Base-by-base conservation (phyloP, 1,140 invertebrate genomes). In the Dryas iulia region DNA sequence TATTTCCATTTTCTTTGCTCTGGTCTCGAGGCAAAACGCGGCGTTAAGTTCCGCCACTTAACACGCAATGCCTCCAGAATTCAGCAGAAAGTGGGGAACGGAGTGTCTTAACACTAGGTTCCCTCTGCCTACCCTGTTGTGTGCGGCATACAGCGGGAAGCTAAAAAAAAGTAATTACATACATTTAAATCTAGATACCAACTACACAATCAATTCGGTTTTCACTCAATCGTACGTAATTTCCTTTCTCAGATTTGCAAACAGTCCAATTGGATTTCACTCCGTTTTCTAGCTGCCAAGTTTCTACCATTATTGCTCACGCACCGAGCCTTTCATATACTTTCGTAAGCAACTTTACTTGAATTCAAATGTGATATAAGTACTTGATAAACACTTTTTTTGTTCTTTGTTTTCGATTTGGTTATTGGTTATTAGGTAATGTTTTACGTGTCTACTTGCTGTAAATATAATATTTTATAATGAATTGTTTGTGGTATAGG, bases 271-370 rank as follows among this genome's bases (percentile, higher is more conserved):
- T 14, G 33, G 59, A 66, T 66, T 66, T 59, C 64, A 66, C 64
- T 59, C 30, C 35, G 54, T 66, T 59, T n/a, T 59, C 35, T 47
- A 28, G 28, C 35, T 66, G 64, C 31, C 56, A 66, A 66, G 57
- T 66, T 66, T 66, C 59, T 26, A 35, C 67, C 24, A 66, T 57
- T 67, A 66, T 62, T 59, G 69, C 59, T 63, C 31, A 58, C 62
- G 62, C 68, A 59, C 52, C 33, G 28, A 66, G 64, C 28, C 59
- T 71, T 71, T 66, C 64, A 59, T 71, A 66, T 58, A 71, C 60
- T 71, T 71, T 66, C 64, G 69, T 53, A 66, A 66, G 63, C 52
- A 3, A 47, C 39, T 47, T 47, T 47, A 3, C 12, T 47, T 21
- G 39, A 47, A 47, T 47, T 18, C 7, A 47, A 47, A 47, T 47